These are phyloP conservation scores for Amniataba percoides DNA, from an alignment of 2,797 vertebrate genomes.

Conservation along the genomic window DNA sequence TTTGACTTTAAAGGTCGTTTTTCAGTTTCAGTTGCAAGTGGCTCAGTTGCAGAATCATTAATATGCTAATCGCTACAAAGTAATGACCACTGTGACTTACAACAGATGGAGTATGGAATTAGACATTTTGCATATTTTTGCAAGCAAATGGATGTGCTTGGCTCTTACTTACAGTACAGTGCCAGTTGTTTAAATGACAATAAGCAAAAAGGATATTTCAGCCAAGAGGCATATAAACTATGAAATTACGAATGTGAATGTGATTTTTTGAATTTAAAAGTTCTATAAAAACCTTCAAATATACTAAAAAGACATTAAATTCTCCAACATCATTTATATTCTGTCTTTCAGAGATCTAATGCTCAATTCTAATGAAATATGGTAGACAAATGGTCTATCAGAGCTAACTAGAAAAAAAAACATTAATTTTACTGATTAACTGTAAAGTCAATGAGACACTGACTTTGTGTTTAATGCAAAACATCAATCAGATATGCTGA, in stretches of 20 bases:
- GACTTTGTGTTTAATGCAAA: not conserved
- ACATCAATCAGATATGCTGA: not conserved
- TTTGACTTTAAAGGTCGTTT: slow-evolving; percentile 34
- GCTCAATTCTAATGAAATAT: not conserved
- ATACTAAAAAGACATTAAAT: not conserved
- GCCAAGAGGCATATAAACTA: not conserved
- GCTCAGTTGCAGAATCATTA: slow-evolving; percentile 29
- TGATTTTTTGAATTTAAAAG: not conserved
- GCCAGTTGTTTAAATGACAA: slow-evolving; percentile 3
- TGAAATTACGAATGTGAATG: slow-evolving; percentile 4
- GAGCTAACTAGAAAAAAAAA: not conserved
- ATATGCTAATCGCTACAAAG: slow-evolving; percentile 50
- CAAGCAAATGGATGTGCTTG: slow-evolving; percentile 1
- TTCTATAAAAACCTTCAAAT: not conserved
- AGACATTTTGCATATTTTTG: slow-evolving; percentile 13
- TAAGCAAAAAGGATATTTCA: not conserved
- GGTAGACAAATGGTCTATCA: not conserved
- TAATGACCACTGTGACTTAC: not conserved
- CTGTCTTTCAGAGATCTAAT: not conserved
- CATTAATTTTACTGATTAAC: not conserved
- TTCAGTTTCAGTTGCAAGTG: slow-evolving; percentile 8
- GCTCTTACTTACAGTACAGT: not conserved
- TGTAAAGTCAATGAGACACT: not conserved
- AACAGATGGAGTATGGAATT: slow-evolving; percentile 23
- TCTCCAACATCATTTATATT: not conserved